Evolutionary conservation across 2,113 vertebrate genomes (phyloP).

Genomic region (Macquaria australasica): DNA sequence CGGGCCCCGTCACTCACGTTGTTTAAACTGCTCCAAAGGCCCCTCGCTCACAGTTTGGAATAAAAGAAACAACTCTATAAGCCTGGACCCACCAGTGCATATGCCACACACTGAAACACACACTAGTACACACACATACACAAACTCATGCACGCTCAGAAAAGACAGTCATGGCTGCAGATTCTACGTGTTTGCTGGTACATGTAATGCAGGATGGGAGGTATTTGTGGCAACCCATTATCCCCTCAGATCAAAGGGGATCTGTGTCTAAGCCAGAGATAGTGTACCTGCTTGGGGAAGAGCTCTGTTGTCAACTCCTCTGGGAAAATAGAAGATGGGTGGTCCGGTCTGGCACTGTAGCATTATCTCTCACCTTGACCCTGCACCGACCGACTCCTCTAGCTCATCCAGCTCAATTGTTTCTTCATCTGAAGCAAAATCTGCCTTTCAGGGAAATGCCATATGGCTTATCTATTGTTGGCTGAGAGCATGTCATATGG

Average conservation of each 20-base stretch:
- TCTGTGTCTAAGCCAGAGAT: conserved; percentile 63
- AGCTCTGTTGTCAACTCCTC: conserved; percentile 52
- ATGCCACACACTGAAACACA: neutral
- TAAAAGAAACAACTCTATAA: conserved; percentile 37
- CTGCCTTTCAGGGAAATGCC: conserved; percentile 62
- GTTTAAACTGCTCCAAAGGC: conserved; percentile 23
- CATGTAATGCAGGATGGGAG: conserved; percentile 49
- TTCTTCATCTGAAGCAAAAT: conserved; percentile 64
- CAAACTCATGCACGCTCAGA: neutral
- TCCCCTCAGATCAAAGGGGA: conserved; percentile 76
- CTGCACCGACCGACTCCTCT: conserved; percentile 9
- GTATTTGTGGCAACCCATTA: conserved; percentile 73
- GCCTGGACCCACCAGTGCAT: neutral
- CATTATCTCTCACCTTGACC: conserved; percentile 66
- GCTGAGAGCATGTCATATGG: conserved; percentile 58
- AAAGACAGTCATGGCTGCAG: conserved; percentile 29
- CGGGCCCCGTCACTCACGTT: conserved; percentile 40
- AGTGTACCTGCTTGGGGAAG: conserved; percentile 56
- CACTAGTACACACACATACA: neutral
- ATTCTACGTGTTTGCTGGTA: conserved; percentile 42
- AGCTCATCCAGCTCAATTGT: conserved; percentile 48
- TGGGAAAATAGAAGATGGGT: conserved; percentile 58
- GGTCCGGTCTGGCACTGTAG: conserved; percentile 45
- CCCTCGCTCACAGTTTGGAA: conserved; percentile 36
- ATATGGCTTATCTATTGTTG: conserved; percentile 68